Evolutionary conservation across 2,888 invertebrate species (phyloP).

Genomic region (Isoperla grammatica): DNA sequence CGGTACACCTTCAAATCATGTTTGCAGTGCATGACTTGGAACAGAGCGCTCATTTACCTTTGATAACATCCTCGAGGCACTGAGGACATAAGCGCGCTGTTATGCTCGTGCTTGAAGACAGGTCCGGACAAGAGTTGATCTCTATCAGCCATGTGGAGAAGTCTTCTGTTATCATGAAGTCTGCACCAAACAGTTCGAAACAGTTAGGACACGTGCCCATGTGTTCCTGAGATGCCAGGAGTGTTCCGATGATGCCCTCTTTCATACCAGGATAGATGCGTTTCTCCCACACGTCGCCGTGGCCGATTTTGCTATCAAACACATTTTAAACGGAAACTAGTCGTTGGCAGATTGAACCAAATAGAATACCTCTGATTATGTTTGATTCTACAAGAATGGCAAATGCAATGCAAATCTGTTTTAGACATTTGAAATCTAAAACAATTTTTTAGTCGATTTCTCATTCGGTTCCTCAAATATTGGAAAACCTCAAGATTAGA

Average conservation of each 20-base stretch:
- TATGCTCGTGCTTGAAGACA: constrained; percentile 75
- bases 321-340: neutral
- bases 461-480: too few relatives aligned
- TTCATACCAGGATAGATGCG: constrained; percentile 81
- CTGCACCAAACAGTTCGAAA: constrained; percentile 88
- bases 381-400: too few relatives aligned
- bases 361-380: too few relatives aligned
- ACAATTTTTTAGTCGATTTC: too few relatives aligned
- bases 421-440: too few relatives aligned
- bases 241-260: constrained; percentile 71
- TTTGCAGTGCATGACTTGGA: too few relatives aligned
- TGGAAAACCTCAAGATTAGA: too few relatives aligned
- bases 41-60: too few relatives aligned
- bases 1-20: too few relatives aligned
- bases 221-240: constrained; percentile 71
- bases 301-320: constrained; percentile 60
- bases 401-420: too few relatives aligned
- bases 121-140: constrained; percentile 85
- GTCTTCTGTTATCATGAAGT: constrained; percentile 83
- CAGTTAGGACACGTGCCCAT: constrained; percentile 63
- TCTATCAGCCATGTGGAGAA: constrained; percentile 86
- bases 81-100: constrained; percentile 76
- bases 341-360: too few relatives aligned
- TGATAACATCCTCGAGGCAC: constrained; percentile 77
- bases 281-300: constrained; percentile 63